These are phyloP conservation scores for Holcopasites calliopsidis DNA, from an alignment of 1,140 invertebrate species.

Conservation along the genomic window DNA sequence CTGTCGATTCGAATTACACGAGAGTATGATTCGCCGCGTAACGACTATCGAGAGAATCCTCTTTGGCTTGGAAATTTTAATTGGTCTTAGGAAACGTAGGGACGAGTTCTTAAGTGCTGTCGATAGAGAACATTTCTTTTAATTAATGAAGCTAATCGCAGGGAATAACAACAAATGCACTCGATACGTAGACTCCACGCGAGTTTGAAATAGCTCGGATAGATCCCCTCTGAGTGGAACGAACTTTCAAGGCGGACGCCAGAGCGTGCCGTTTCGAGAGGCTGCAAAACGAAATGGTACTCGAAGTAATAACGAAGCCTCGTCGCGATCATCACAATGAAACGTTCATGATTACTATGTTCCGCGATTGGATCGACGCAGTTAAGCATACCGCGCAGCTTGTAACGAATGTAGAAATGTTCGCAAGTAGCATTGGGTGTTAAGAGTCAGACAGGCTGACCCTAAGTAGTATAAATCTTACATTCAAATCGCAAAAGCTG, in stretches of 20 bases:
- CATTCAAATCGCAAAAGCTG: too few relatives aligned
- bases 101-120: too few relatives aligned
- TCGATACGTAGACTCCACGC: too few relatives aligned
- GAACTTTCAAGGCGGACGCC: background rate
- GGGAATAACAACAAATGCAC: background rate
- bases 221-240: too few relatives aligned
- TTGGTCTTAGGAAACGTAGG: too few relatives aligned
- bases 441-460: background rate
- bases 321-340: background rate
- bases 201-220: too few relatives aligned
- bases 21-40: background rate
- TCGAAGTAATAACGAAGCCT: slow-evolving; percentile 21
- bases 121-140: background rate
- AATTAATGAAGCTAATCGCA: slow-evolving; percentile 18
- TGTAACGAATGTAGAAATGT: background rate
- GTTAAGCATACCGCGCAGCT: background rate
- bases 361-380: background rate
- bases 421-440: background rate
- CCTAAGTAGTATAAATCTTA: too few relatives aligned
- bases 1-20: background rate
- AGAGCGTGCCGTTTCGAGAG: slow-evolving; percentile 7
- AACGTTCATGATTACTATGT: slow-evolving; percentile 2
- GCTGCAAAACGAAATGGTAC: slow-evolving; percentile 15
- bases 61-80: background rate
- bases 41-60: background rate